A percentile compares a stretch with the other conserved stretches of the same genome.
Evolutionary conservation across 1,140 invertebrate species (phyloP).

Genomic region (Linepithema humile): DNA sequence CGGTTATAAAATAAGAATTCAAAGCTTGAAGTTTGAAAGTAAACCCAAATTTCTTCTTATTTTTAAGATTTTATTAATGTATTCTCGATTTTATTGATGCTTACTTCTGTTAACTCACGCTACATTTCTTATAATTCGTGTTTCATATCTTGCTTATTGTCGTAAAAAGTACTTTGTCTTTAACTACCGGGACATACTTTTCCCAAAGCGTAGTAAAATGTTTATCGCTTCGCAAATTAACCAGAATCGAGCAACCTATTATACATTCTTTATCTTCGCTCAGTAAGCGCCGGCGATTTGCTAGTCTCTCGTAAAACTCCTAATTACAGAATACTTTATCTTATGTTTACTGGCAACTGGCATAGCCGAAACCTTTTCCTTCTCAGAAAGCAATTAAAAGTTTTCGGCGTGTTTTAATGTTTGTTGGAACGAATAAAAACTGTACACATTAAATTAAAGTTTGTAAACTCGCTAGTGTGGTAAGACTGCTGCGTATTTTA

Average conservation of each 20-base stretch:
- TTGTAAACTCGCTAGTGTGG: slow-evolving; percentile 35
- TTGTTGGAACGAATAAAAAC: slow-evolving; percentile 44
- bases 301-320: slow-evolving; percentile 60
- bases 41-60: not conserved
- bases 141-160: no score
- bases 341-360: slow-evolving; percentile 54
- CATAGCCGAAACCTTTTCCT: slow-evolving; percentile 42
- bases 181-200: not conserved
- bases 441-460: slow-evolving; percentile 66
- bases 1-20: no score
- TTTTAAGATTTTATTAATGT: not conserved
- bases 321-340: slow-evolving; percentile 63
- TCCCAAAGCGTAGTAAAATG: slow-evolving; percentile 7
- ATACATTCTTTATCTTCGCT: slow-evolving; percentile 44
- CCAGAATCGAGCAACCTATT: slow-evolving; percentile 24
- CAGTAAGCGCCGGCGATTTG: slow-evolving; percentile 37
- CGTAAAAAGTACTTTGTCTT: not conserved
- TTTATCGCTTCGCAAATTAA: slow-evolving; percentile 10
- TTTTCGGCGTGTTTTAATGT: slow-evolving; percentile 61
- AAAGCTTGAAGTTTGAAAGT: not conserved
- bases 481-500: not conserved
- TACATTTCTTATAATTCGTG: not conserved
- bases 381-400: slow-evolving; percentile 65
- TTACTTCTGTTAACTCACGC: not conserved
- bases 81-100: not conserved